Evolutionary conservation across 2,797 vertebrate species (phyloP).

Genomic region (Trachurus trachurus): DNA sequence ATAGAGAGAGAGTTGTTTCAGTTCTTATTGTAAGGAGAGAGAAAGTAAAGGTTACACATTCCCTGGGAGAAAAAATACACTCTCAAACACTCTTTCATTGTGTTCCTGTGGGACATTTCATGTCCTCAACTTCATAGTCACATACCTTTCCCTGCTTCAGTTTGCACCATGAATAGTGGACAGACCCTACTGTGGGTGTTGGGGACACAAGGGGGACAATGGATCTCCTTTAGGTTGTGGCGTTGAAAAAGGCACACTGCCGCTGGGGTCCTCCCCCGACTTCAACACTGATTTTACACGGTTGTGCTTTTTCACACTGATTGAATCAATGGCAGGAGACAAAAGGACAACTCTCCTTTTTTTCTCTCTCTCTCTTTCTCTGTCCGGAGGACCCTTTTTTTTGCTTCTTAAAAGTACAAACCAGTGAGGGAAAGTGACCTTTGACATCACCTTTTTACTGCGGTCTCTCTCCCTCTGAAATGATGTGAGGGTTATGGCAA

Average conservation of each 20-base stretch:
- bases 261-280: constrained; percentile 83
- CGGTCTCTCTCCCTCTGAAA: constrained; percentile 63
- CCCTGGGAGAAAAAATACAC: constrained; percentile 3
- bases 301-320: constrained; percentile 87
- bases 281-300: constrained; percentile 88
- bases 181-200: constrained; percentile 77
- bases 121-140: constrained; percentile 75
- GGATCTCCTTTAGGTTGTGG: constrained; percentile 77
- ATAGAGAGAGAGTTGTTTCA: background rate
- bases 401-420: constrained; percentile 80
- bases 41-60: constrained; percentile 31
- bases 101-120: constrained; percentile 56
- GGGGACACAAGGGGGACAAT: constrained; percentile 82
- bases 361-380: constrained; percentile 36
- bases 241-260: constrained; percentile 76
- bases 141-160: constrained; percentile 81
- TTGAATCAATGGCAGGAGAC: constrained; percentile 80
- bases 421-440: constrained; percentile 80
- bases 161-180: constrained; percentile 75
- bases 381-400: constrained; percentile 49
- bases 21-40: constrained; percentile 15
- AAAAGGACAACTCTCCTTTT: constrained; percentile 82
- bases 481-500: constrained; percentile 76
- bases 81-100: constrained; percentile 56
- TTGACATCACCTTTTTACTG: constrained; percentile 81